Evolutionary conservation across 2,113 vertebrate species (phyloP).

Genomic region (Aleadryas rufinucha): DNA sequence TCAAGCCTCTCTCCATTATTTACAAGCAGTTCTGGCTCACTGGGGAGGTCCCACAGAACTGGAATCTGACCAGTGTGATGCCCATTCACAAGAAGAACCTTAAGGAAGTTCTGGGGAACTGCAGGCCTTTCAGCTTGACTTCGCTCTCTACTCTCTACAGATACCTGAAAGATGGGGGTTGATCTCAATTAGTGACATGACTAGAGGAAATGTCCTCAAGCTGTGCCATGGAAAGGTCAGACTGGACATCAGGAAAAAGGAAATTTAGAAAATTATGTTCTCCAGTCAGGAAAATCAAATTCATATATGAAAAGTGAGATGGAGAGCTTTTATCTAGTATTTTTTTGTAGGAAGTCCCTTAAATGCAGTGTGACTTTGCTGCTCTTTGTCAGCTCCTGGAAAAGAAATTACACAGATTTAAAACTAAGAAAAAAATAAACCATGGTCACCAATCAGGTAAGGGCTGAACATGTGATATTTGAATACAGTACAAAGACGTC

Average conservation of each 20-base stretch:
- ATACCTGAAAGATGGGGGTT: not conserved
- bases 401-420: not conserved
- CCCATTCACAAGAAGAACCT: no score
- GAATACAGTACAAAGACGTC: not conserved
- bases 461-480: not conserved
- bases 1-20: not conserved
- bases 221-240: not conserved
- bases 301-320: not conserved
- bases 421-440: not conserved
- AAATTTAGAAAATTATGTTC: not conserved
- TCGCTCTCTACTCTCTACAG: not conserved
- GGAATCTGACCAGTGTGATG: not conserved
- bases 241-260: not conserved
- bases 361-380: not conserved
- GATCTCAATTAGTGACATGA: not conserved
- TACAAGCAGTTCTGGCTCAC: not conserved
- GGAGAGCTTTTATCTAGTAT: not conserved
- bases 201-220: not conserved
- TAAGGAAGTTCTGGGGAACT: not conserved
- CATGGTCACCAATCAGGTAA: not conserved
- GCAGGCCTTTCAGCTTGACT: not conserved
- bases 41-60: not conserved
- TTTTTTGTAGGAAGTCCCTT: not conserved
- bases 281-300: not conserved
- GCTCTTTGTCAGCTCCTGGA: not conserved